phyloP scores from a whole-genome alignment of 2,888 invertebrate genomes.

The Campoplex nolae region DNA sequence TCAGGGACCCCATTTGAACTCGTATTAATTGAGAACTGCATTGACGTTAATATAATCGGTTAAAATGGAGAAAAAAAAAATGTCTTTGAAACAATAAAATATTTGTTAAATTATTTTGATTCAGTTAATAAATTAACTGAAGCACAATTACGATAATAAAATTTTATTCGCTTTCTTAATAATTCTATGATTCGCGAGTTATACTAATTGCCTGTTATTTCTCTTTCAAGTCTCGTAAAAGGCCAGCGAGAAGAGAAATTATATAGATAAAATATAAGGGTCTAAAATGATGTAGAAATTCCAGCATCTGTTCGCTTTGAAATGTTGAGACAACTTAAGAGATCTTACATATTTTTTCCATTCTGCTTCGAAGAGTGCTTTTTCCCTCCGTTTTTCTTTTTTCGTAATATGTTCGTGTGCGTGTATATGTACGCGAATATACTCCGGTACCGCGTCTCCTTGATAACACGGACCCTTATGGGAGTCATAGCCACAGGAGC shows the following conservation, averaged over 20 bases:
- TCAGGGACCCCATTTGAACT: background rate
- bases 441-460: too few species aligned
- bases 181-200: background rate
- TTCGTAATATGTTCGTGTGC: background rate
- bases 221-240: background rate
- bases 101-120: background rate
- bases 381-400: background rate
- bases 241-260: background rate
- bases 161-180: background rate
- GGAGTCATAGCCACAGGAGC: constrained; percentile 1
- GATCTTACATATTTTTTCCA: constrained; percentile 9
- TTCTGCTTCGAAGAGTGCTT: background rate
- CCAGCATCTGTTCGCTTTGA: background rate
- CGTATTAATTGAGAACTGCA: background rate
- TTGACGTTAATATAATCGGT: background rate
- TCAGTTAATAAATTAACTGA: background rate
- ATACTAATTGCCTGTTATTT: background rate
- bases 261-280: background rate
- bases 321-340: constrained; percentile 1
- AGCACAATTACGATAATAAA: background rate
- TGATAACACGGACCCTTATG: background rate
- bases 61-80: too few species aligned
- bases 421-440: background rate
- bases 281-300: background rate
- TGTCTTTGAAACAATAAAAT: background rate